Conservation (phyloP, 1,140 invertebrate species). For the Drosophila kohkoa region DNA sequence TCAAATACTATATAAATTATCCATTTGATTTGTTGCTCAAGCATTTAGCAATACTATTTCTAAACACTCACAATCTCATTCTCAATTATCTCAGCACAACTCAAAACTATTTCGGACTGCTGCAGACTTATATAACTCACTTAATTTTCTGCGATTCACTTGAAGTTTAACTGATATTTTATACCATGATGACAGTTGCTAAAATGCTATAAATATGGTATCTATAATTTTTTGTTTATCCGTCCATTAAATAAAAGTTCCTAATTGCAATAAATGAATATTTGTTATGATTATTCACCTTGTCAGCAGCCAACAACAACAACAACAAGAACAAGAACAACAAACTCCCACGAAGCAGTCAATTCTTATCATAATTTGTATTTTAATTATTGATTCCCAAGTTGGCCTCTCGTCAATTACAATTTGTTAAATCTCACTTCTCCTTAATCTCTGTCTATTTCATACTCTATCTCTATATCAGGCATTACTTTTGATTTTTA, state of each 20-base stretch:
- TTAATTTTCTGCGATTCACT: constrained; percentile 3
- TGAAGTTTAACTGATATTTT: neutral
- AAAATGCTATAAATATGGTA: constrained; percentile 20
- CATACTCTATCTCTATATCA: constrained; percentile 1
- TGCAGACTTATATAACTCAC: constrained; percentile 9
- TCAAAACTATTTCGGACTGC: constrained; percentile 12
- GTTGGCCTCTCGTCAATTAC: constrained; percentile 75
- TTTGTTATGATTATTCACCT: constrained; percentile 63
- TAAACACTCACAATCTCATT: neutral
- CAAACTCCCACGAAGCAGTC: constrained; percentile 53
- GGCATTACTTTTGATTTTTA: constrained; percentile 30
- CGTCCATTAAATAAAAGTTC: constrained; percentile 82
- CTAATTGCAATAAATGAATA: constrained; percentile 80
- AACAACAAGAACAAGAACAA: constrained; percentile 45
- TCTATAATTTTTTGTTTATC: constrained; percentile 81
- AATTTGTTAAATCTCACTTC: constrained; percentile 1
- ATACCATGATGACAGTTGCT: constrained; percentile 5
- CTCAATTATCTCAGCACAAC: constrained; percentile 26
- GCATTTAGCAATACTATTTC: constrained; percentile 19
- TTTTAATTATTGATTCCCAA: constrained; percentile 36
- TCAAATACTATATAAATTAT: constrained; percentile 29
- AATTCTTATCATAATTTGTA: constrained; percentile 40
- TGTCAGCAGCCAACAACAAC: constrained; percentile 52
- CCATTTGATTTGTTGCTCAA: constrained; percentile 52
- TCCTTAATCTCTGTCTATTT: neutral